Base-by-base conservation (phyloP, 2,888 invertebrate species). In the Phengaris arion region DNA sequence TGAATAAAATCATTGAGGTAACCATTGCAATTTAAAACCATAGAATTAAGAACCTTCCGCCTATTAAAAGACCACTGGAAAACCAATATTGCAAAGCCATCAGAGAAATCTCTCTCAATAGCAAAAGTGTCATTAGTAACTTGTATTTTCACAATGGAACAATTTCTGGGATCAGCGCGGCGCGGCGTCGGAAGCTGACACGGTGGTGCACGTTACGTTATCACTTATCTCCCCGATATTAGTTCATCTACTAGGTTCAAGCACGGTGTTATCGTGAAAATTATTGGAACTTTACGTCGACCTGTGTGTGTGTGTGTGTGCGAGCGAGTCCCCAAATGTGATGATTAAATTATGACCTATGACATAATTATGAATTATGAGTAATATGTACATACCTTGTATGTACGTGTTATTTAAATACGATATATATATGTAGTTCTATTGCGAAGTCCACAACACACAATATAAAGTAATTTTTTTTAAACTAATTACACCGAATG, bases 141-240 rank as follows among this genome's bases (percentile, higher is more conserved):
- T 35, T 35, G 35, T 64, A 13, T 59, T 59, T 59, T 45, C 13
- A 64, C 64, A 64, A 64, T 64, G 64, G 64, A 35, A 13, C 64
- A 45, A 2, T 64, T 64, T 64, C 64, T 64, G 12, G 1, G 64
- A 64, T 13, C 4, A 35, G 64, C 35, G 64, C 4, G 9, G 64
- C 35, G 64, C 4, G 9, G 64, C 35, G 64, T 13, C 64, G 64
- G 64, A 64, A 64, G 64, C 64, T 10, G 64, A 10, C 64, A 35
- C 35, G 64, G 64, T 64, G 64, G 64, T 64, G 13, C 64, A 10
- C 12, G 12, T 52, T 52, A 13, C 13, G 64, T 45, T 64, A 64
- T 64, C 64, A 64, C 35, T 64, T 64, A 64, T 64, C 64, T 64
- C 6, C 35, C 35, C 12, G 12, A 35, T 45, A 64, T 45, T 35